These are phyloP conservation scores for Leptopilina boulardi DNA, from an alignment of 1,140 invertebrate species.

Conservation along the genomic window DNA sequence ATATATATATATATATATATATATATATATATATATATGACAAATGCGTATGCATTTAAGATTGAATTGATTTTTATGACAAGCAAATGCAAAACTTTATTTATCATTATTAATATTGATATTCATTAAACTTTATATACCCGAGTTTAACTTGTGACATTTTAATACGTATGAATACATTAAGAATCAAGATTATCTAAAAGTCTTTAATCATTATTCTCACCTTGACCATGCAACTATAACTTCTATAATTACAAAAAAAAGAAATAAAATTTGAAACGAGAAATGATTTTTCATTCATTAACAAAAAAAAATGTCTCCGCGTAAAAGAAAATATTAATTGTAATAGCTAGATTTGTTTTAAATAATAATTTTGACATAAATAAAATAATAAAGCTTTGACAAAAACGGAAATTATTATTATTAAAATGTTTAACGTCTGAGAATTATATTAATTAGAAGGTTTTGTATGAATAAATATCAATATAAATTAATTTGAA, in stretches of 20 bases:
- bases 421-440: too few species aligned
- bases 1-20: too few species aligned
- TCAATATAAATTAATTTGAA: too few species aligned
- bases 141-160: neutral
- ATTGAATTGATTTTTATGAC: neutral
- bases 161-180: neutral
- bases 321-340: neutral
- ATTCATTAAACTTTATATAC: neutral
- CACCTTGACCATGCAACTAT: neutral
- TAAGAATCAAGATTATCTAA: neutral
- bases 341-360: neutral
- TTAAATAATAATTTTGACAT: too few species aligned
- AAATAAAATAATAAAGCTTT: too few species aligned
- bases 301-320: too few species aligned
- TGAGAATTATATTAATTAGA: too few species aligned
- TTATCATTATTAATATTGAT: constrained; percentile 1
- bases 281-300: neutral
- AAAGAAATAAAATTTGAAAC: neutral
- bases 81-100: neutral
- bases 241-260: neutral
- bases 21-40: too few species aligned
- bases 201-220: neutral
- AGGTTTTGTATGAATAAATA: too few species aligned
- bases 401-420: too few species aligned
- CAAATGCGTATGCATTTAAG: neutral